These are phyloP conservation scores for Marasmarcha lunaedactyla DNA, from an alignment of 2,888 invertebrate genomes.

Conservation along the genomic window DNA sequence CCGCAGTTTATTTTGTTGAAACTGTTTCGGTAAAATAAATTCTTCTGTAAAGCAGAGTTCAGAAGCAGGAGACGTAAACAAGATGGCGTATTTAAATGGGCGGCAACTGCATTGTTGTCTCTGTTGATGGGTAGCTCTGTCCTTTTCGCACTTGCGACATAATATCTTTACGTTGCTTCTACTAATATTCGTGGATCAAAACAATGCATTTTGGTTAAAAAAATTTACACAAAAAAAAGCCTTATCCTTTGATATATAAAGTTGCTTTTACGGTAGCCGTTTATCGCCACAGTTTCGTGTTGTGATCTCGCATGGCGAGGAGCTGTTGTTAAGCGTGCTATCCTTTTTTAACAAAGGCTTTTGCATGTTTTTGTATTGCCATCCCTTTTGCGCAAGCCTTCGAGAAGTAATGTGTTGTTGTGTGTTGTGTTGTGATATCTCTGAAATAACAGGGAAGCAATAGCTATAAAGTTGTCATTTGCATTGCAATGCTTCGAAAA, in stretches of 20 bases:
- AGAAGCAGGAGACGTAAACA: conserved; percentile 40
- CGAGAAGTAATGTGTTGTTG: conserved; percentile 69
- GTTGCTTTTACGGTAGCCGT: conserved; percentile 6
- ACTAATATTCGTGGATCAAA: conserved; percentile 23
- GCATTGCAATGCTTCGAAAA: conserved; percentile 36
- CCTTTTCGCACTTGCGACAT: conserved; percentile 39
- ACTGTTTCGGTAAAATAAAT: too few relatives aligned
- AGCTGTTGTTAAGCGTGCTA: conserved; percentile 49
- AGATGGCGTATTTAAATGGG: conserved; percentile 71
- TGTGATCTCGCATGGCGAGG: conserved; percentile 21
- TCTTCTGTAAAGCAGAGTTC: too few relatives aligned
- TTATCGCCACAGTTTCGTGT: not conserved
- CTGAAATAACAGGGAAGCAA: conserved; percentile 71
- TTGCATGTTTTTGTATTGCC: conserved; percentile 41
- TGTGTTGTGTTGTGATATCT: conserved; percentile 72
- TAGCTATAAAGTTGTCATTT: conserved; percentile 70
- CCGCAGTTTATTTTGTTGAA: too few relatives aligned
- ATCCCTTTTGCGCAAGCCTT: conserved; percentile 47
- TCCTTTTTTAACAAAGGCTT: conserved; percentile 35
- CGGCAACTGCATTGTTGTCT: conserved; percentile 59
- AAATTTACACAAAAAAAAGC: conserved; percentile 15
- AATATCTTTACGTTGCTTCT: conserved; percentile 46
- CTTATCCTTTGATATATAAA: conserved; percentile 14
- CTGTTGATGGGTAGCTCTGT: conserved; percentile 22
- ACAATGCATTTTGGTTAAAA: conserved; percentile 27